Percentiles rank a stretch among this genome's conserved stretches.
These are phyloP conservation scores for Lutraria rhynchaena DNA, from an alignment of 1,140 invertebrate genomes.

Conservation along the genomic window DNA sequence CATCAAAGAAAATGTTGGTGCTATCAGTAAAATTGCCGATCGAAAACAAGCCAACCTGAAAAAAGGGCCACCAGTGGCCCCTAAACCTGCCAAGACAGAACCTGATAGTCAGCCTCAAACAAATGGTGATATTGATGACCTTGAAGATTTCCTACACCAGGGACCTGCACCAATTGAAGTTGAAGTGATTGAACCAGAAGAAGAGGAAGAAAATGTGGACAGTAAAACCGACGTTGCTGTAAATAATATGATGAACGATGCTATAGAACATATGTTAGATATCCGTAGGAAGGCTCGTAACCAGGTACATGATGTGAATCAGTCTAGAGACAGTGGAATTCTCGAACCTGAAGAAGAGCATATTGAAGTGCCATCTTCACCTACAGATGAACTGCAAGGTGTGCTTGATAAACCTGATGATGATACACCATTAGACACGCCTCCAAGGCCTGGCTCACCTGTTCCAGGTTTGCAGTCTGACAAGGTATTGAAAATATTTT, in stretches of 20 bases:
- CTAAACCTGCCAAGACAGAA: conserved; percentile 58
- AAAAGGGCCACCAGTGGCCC: conserved; percentile 64
- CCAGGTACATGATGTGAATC: conserved; percentile 40
- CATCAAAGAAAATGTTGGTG: conserved; percentile 68
- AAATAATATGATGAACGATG: conserved; percentile 74
- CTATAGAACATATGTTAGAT: conserved; percentile 74
- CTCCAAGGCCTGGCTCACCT: conserved; percentile 73
- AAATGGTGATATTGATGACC: conserved; percentile 55
- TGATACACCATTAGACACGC: conserved; percentile 36
- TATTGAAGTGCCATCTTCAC: conserved; percentile 37
- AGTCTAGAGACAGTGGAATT: conserved; percentile 55
- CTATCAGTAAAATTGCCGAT: conserved; percentile 66
- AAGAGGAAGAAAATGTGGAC: conserved; percentile 48
- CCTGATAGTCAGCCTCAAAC: conserved; percentile 9
- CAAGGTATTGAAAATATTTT: conserved; percentile 23
- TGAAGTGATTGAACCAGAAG: conserved; percentile 49
- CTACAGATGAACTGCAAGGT: conserved; percentile 60
- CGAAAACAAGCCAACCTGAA: conserved; percentile 39
- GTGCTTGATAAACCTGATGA: conserved; percentile 59
- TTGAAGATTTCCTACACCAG: conserved; percentile 38
- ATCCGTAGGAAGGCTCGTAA: conserved; percentile 34
- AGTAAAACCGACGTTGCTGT: conserved; percentile 63
- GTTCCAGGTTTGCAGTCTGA: conserved; percentile 65
- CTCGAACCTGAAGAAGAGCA: conserved; percentile 48
- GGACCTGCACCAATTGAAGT: not conserved